These are phyloP conservation scores for Peromyscus nudipes DNA, from an alignment of 2,797 vertebrate genomes.

Conservation along the genomic window DNA sequence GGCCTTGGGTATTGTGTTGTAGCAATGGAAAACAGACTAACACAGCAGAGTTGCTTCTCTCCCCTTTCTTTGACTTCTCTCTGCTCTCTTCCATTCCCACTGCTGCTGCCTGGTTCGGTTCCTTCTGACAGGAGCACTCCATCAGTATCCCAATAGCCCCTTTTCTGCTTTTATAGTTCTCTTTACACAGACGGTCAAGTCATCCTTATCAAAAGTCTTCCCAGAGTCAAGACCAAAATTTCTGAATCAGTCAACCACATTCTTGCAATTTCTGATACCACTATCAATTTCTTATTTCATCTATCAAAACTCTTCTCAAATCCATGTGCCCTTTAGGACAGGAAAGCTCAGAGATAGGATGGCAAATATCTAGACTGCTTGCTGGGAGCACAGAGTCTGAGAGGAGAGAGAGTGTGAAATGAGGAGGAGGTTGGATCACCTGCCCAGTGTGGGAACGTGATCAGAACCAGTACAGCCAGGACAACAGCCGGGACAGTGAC, in stretches of 20 bases:
- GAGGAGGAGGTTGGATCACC: not conserved
- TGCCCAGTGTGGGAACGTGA: not conserved
- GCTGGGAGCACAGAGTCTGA: not conserved
- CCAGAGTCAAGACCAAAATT: constrained; percentile 3
- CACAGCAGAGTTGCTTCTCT: not conserved
- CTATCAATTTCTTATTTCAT: not conserved
- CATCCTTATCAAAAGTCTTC: constrained; percentile 44
- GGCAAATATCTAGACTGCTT: not conserved
- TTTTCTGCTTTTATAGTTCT: constrained; percentile 19
- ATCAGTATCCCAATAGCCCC: not conserved
- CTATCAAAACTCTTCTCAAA: not conserved
- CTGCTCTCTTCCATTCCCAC: not conserved
- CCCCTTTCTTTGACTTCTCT: not conserved
- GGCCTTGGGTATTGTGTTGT: not conserved
- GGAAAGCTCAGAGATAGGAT: not conserved
- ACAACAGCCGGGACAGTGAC: no score
- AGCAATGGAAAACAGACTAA: not conserved
- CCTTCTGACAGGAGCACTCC: not conserved
- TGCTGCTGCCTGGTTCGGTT: not conserved
- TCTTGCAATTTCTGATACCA: not conserved
- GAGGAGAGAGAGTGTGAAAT: not conserved
- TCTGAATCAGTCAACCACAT: constrained; percentile 41
- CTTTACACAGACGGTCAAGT: not conserved
- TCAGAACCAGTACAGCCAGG: not conserved
- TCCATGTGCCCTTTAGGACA: not conserved